Base-by-base conservation (phyloP, 2,113 vertebrate species). In the pig (Sus scrofa) region DNA sequence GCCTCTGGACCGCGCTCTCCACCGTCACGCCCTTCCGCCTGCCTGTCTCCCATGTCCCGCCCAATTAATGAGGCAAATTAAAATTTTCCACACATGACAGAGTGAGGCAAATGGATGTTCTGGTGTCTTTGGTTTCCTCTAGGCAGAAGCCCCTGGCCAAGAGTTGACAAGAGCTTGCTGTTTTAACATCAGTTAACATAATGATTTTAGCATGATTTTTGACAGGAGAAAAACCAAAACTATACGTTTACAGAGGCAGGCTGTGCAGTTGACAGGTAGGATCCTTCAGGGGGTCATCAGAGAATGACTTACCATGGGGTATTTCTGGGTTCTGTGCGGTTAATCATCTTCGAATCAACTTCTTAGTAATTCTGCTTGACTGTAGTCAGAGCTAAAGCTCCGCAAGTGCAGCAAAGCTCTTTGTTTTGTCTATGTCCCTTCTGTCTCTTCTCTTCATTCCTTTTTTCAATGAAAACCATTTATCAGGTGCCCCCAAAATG, bases 181-280 rank as follows among this genome's bases (percentile, higher is more conserved):
- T 83, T 96, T 86, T 65, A 78, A 74, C 27, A 65, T 83, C n/a
- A 44, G n/a, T 83, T 83, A 77, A 81, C 78, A 78, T 79, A 52
- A 96, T 91, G 62, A 78, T 37, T 82, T 94, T 75, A 95, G 68
- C 56, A 39, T 83, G 82, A 86, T 58, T 94, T 95, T 91, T 79
- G 78, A 94, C 68, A 86, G 78, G 91, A 70, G 34, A 30, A 30
- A 54, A 79, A n/a, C 34, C 67, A 11, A 54, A 89, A 94, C 16
- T 39, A 60, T 20, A 26, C 8, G 9, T 74, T 91, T 92, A 67
- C 58, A 86, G 67, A 65, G 95, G 60, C 74, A 56, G 30, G 30
- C 62, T 20, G 71, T n/a, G n/a, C 74, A 30, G 87, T 44, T 19
- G 77, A 67, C 65, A n/a, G 1, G 44, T 39, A 52, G 0, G 10